phyloP scores from a whole-genome alignment of 2,113 vertebrate genomes.

The Microcebus tavaratra region DNA sequence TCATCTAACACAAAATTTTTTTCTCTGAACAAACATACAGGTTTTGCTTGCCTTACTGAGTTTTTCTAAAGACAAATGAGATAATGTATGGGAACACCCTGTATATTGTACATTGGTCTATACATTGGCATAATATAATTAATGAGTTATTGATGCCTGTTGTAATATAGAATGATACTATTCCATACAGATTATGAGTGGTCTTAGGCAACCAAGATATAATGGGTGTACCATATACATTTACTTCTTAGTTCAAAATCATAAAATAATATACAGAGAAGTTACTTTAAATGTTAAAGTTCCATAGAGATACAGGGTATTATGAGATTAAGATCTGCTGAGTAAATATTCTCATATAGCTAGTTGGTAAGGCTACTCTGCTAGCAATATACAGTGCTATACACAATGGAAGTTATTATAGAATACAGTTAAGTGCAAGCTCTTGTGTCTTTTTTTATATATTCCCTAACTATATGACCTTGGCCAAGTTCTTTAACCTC shows the following conservation, averaged over 20 bases:
- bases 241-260: background rate
- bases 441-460: background rate
- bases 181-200: background rate
- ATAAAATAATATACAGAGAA: background rate
- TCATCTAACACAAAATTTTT: background rate
- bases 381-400: background rate
- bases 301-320: background rate
- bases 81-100: background rate
- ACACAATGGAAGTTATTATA: background rate
- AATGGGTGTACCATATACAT: background rate
- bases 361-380: background rate
- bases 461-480: background rate
- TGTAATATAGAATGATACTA: background rate
- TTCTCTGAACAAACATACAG: background rate
- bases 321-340: background rate
- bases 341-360: background rate
- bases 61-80: background rate
- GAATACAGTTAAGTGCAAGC: background rate
- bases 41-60: background rate
- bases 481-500: background rate
- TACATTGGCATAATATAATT: background rate
- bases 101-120: background rate
- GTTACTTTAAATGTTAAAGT: background rate
- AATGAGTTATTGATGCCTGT: background rate
- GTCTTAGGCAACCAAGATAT: background rate